Conservation (phyloP, 1,140 invertebrate species). For the Anthonomus grandis region DNA sequence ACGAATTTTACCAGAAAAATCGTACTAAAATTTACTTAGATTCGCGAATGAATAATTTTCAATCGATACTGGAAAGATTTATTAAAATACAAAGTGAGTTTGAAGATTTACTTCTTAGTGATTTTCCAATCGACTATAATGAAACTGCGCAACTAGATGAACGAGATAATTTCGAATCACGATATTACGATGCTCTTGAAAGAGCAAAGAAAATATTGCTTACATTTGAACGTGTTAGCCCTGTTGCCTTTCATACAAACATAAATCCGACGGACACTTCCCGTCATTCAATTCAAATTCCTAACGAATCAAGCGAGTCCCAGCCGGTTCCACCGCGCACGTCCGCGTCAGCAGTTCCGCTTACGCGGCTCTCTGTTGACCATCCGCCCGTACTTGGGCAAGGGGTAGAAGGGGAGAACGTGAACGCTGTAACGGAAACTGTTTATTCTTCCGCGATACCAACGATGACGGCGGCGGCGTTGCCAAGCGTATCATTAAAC, state of each 20-base stretch:
- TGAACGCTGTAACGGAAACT: background rate
- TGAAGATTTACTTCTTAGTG: background rate
- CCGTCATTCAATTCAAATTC: no score
- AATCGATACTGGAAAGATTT: background rate
- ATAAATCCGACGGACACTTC: no score
- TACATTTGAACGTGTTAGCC: no score
- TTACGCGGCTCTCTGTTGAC: background rate
- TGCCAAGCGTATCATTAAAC: background rate
- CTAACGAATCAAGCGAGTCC: no score
- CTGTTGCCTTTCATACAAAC: background rate
- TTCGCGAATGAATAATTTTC: background rate
- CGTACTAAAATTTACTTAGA: background rate
- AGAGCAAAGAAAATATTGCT: background rate
- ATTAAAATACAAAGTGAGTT: background rate
- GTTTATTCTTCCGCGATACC: no score
- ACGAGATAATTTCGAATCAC: background rate
- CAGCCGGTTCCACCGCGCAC: no score
- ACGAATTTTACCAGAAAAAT: background rate
- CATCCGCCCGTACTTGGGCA: background rate
- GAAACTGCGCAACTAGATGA: background rate
- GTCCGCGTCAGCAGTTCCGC: background rate
- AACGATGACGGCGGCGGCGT: background rate
- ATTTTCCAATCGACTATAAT: background rate
- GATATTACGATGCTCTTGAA: background rate
- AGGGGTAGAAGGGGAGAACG: background rate